Evolutionary conservation across 2,113 vertebrate genomes (phyloP), one percentile per base, ranked within the genome.

Genomic region (Urocolius indicus): DNA sequence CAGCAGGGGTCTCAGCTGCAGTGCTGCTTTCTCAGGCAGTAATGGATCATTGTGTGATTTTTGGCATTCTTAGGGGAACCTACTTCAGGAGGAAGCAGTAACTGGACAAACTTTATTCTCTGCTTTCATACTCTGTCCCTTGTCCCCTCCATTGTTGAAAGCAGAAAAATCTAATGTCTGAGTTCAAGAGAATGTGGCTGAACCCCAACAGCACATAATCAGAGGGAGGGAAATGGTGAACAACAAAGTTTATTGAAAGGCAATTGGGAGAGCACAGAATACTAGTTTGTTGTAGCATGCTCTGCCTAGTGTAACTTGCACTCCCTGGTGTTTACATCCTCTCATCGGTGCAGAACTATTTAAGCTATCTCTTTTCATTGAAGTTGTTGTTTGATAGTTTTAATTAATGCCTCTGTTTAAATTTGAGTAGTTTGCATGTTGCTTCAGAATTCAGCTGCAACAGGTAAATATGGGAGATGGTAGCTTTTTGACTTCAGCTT

Each of bases 1-100:
- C 0, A 0, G 27, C 8, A 41, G 20, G 24, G 19, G 49, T 84
- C 5, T 1, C 0, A 41, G 58, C 62, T 58, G 24, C 52, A 19
- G 18, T 72, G 48, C 55, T 61, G 29, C 61, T 34, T n/a, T 48
- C 38, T 24, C 36, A 8, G 66, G 29, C 57, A 8, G 3, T 7
- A 6, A 3, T 13, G 17, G 30, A 36, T 74, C 9, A 0, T 19
- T 17, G 5, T 10, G 46, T 38, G 65, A 5, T 16, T 77, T 73
- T 59, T 20, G 5, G 15, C 4, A 5, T 73, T 74, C 38, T 63
- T 1, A 0, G 23, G 23, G 23, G 22, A 62, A 41, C 38, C 48
- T 11, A 0, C 43, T 67, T 58, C 36, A 49, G 36, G 21, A 51
- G 5, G 27, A 83, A 49, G 30, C 57, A 29, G 48, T 23, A 46